Evolutionary conservation across 2,888 invertebrate species (phyloP).

Genomic region (Mythimna loreyi): DNA sequence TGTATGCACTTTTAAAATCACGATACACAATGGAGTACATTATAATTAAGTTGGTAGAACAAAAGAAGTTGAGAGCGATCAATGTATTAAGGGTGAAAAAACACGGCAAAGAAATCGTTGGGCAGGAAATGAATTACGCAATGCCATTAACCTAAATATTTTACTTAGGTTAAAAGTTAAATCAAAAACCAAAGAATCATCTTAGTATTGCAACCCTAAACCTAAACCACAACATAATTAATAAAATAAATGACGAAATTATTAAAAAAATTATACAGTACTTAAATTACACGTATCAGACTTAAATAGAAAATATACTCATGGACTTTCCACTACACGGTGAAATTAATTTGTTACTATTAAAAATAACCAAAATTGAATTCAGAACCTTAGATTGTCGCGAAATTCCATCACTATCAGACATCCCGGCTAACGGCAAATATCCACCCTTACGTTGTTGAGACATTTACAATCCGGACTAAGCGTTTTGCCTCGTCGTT

Average conservation of each 20-base stretch:
- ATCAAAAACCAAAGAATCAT: background rate
- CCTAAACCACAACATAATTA: background rate
- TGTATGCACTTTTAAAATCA: too few relatives aligned
- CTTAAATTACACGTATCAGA: conserved; percentile 49
- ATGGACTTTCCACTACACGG: conserved; percentile 33
- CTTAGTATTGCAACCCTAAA: conserved; percentile 30
- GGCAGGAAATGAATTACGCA: too few relatives aligned
- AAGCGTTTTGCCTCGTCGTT: too few relatives aligned
- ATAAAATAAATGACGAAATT: conserved; percentile 18
- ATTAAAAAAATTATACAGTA: conserved; percentile 32
- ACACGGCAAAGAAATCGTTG: too few relatives aligned
- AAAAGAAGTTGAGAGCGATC: too few relatives aligned
- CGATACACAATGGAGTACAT: too few relatives aligned
- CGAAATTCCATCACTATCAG: background rate
- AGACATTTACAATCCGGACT: too few relatives aligned
- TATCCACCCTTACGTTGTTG: too few relatives aligned
- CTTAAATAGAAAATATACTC: conserved; percentile 42
- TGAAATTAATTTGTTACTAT: conserved; percentile 37
- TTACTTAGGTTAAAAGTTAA: background rate
- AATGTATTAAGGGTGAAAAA: too few relatives aligned
- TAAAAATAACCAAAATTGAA: conserved; percentile 10
- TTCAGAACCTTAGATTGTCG: background rate
- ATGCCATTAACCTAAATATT: too few relatives aligned
- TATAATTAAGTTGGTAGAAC: too few relatives aligned
- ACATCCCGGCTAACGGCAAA: too few relatives aligned